phyloP scores from a whole-genome alignment of 2,113 vertebrate genomes.

The Perca flavescens region DNA sequence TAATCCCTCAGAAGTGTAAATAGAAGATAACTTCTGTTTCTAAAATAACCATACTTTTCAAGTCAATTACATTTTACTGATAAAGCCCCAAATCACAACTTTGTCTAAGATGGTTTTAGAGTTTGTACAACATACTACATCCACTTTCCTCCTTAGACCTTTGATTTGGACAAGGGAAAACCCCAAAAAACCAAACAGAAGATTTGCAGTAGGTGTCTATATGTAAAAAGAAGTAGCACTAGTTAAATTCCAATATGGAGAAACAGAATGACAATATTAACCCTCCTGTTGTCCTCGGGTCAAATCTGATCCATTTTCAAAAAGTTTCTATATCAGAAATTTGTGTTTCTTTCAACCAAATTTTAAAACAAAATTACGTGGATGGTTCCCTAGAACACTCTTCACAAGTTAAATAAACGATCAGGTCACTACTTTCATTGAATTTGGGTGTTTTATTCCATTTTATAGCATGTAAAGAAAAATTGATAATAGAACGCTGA shows the following conservation, averaged over 20 bases:
- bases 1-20: neutral
- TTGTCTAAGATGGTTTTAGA: neutral
- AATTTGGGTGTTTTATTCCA: too few species aligned
- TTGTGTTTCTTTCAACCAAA: too few species aligned
- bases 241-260: neutral
- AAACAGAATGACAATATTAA: neutral
- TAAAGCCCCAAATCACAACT: neutral
- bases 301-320: too few species aligned
- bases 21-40: neutral
- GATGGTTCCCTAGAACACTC: too few species aligned
- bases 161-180: neutral
- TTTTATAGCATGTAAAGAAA: too few species aligned
- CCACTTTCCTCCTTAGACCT: neutral
- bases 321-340: too few species aligned
- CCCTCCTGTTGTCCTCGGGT: too few species aligned
- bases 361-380: too few species aligned
- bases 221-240: neutral
- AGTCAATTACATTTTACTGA: neutral
- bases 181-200: neutral
- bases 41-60: neutral
- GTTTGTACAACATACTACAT: neutral
- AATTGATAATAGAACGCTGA: too few species aligned
- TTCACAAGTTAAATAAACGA: too few species aligned
- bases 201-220: neutral
- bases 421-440: too few species aligned